Base-by-base conservation (phyloP, 2,888 invertebrate species). In the Carterocephalus palaemon region DNA sequence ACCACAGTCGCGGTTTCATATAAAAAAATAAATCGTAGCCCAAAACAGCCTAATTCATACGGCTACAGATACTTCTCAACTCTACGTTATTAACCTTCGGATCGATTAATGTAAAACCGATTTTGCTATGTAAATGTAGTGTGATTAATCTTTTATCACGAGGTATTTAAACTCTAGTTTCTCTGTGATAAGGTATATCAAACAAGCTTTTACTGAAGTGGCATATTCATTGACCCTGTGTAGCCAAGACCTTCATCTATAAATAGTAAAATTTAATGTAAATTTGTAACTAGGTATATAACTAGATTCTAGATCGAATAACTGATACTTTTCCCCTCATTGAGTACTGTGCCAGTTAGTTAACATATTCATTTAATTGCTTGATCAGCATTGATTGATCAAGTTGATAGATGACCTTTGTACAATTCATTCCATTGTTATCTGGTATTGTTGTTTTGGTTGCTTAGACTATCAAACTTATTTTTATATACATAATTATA, bases 201-300 rank as follows among this genome's bases (percentile, higher is more conserved):
- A 8, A 36, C 3, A 15, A 13, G 9, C 9, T 6, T n/a, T n/a
- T n/a, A n/a, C n/a, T n/a, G n/a, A 10, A 76, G 73, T 75, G 74
- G 72, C 75, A 64, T 58, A 58, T 67, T 65, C 58, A 70, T 73
- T 69, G 67, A 51, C 59, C 54, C 54, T 54, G 57, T 64, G 60
- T 70, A 69, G 67, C 71, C 67, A 61, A 81, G 78, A 84, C 84
- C 84, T 85, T 83, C 82, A 55, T 67, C 83, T 84, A 84, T 63
- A 76, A 83, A 83, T 84, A 83, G 36, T 47, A 46, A 39, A 48
- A 36, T 38, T 49, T 45, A 47, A 46, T 13, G 41, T 49, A 38
- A 45, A 32, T 26, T 34, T 29, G 28, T 7, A 6, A 10, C 31
- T 37, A 23, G 19, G 16, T n/a, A 15, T 17, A 32, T 26, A 13